Evolutionary conservation across 2,113 vertebrate species (phyloP).

Genomic region (Dicentrarchus labrax): DNA sequence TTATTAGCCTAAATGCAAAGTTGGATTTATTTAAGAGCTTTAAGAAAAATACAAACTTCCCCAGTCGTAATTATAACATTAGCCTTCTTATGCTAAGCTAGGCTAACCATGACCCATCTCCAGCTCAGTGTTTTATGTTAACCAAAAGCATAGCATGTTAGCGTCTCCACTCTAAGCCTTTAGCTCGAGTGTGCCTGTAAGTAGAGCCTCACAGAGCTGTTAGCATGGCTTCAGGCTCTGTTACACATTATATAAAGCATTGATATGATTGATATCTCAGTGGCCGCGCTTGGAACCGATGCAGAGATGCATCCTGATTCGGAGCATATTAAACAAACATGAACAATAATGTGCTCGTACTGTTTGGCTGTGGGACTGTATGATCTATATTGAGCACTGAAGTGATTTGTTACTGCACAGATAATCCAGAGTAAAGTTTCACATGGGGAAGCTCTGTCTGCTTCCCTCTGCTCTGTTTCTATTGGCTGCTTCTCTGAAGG

Average conservation of each 20-base stretch:
- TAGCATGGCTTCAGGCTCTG: background rate
- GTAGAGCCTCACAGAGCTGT: background rate
- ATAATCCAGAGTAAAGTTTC: constrained; percentile 43
- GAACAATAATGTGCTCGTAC: constrained; percentile 9
- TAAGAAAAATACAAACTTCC: too few species aligned
- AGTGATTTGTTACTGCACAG: constrained; percentile 37
- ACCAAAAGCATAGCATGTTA: background rate
- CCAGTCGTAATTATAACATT: too few species aligned
- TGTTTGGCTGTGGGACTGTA: background rate
- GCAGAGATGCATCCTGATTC: background rate
- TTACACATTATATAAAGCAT: background rate
- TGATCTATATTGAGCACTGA: constrained; percentile 38
- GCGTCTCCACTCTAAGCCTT: background rate
- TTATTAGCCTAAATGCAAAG: too few species aligned
- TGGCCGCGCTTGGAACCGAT: background rate
- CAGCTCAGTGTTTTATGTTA: too few species aligned
- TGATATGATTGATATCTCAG: background rate
- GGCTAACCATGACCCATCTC: too few species aligned
- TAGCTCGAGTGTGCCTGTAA: background rate
- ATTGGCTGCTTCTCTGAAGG: constrained; percentile 43
- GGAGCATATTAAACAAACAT: constrained; percentile 4
- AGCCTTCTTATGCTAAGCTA: too few species aligned
- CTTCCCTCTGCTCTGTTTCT: constrained; percentile 43
- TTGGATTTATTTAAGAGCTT: too few species aligned
- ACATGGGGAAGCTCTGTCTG: constrained; percentile 51